Evolutionary conservation across 2,797 vertebrate genomes (phyloP).

Genomic region (Glyptemys insculpta): DNA sequence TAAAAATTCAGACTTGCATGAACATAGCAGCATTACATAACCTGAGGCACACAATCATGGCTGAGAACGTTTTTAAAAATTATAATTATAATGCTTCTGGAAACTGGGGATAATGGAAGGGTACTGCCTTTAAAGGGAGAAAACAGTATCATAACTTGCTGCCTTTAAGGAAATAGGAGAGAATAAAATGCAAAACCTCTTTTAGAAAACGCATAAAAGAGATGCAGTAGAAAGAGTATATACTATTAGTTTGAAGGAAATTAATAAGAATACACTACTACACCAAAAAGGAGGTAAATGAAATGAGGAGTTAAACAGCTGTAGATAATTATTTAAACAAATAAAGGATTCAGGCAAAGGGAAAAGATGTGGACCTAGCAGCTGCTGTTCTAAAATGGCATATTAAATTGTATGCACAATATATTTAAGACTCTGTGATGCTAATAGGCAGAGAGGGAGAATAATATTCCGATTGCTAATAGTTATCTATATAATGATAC

Average conservation of each 20-base stretch:
- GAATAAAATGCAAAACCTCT: not conserved
- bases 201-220: not conserved
- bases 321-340: not conserved
- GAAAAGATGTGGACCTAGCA: not conserved
- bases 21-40: not conserved
- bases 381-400: not conserved
- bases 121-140: not conserved
- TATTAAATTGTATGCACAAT: not conserved
- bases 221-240: not conserved
- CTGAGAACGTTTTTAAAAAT: not conserved
- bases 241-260: not conserved
- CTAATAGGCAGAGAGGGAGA: not conserved
- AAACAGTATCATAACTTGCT: not conserved
- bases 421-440: not conserved
- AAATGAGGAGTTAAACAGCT: not conserved
- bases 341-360: not conserved
- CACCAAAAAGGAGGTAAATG: not conserved
- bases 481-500: not conserved
- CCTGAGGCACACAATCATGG: not conserved
- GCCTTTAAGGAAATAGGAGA: not conserved
- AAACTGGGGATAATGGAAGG: too few species aligned
- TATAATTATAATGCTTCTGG: too few species aligned
- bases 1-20: not conserved
- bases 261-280: not conserved
- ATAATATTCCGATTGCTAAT: not conserved